Conservation (phyloP, 2,888 invertebrate genomes). For the Eutolmus rufibarbis region DNA sequence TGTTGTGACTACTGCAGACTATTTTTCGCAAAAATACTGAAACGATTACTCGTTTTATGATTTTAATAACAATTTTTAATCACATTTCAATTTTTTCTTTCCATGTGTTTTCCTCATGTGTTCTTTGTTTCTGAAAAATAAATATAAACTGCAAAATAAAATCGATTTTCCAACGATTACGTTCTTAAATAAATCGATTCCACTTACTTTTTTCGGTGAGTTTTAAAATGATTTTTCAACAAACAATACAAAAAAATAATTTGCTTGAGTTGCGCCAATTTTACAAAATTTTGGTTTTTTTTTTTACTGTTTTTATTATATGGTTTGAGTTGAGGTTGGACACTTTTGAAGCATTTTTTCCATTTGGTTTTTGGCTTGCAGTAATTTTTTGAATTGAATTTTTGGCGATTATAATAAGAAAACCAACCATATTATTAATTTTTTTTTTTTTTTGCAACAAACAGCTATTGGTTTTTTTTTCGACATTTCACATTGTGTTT, state of each 20-base stretch:
- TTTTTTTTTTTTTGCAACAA: not conserved
- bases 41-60: not conserved
- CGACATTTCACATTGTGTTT: not conserved
- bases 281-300: slow-evolving; percentile 8
- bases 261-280: slow-evolving; percentile 31
- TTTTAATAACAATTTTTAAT: slow-evolving; percentile 31
- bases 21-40: not conserved
- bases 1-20: not conserved
- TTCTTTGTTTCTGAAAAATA: slow-evolving; percentile 25
- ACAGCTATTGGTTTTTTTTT: not conserved
- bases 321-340: slow-evolving; percentile 15
- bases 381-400: not conserved
- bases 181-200: slow-evolving; percentile 2
- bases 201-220: slow-evolving; percentile 31
- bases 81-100: slow-evolving; percentile 33
- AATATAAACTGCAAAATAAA: slow-evolving; percentile 28
- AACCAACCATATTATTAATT: not conserved
- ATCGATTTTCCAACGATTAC: slow-evolving; percentile 27
- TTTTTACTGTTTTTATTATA: not conserved
- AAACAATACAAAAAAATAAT: not conserved
- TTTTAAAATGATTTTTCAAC: slow-evolving; percentile 20
- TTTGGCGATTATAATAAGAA: not conserved
- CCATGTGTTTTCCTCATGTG: slow-evolving; percentile 41
- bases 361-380: slow-evolving; percentile 18
- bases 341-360: slow-evolving; percentile 8